Conservation (phyloP, 2,113 vertebrate species). For the Geococcyx californianus region DNA sequence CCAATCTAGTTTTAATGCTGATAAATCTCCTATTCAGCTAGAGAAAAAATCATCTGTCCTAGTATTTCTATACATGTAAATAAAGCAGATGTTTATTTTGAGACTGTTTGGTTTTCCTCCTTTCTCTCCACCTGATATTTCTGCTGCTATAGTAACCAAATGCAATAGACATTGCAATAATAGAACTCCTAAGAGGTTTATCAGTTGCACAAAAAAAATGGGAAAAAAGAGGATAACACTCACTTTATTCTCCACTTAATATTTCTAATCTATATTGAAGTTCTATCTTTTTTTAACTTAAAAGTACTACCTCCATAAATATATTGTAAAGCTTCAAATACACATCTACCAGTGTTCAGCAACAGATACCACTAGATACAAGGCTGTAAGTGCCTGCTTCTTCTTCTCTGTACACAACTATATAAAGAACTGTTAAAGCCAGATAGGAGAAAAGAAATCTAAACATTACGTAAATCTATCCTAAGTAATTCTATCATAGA, state of each 20-base stretch:
- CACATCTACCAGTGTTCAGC: background rate
- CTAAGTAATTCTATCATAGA: background rate
- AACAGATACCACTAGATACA: background rate
- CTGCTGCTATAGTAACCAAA: slow-evolving; percentile 82
- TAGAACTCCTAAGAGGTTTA: slow-evolving; percentile 17
- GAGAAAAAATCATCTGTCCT: background rate
- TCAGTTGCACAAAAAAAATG: background rate
- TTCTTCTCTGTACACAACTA: background rate
- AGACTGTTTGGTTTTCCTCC: background rate
- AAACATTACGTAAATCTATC: background rate
- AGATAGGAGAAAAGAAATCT: background rate
- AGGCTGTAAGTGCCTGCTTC: background rate
- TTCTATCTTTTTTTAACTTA: background rate
- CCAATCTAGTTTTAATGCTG: background rate
- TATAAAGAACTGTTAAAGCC: background rate
- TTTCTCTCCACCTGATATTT: slow-evolving; percentile 39
- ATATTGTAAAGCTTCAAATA: background rate
- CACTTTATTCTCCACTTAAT: background rate
- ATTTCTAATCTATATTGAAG: background rate
- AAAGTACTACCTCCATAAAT: background rate
- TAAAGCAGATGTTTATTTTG: slow-evolving; percentile 35
- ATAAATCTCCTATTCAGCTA: background rate
- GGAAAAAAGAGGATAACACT: background rate
- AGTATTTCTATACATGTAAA: slow-evolving; percentile 6
- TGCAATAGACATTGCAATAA: slow-evolving; percentile 42